These are phyloP conservation scores for Coturnix japonica DNA, from an alignment of 2,113 vertebrate genomes.

Conservation along the genomic window DNA sequence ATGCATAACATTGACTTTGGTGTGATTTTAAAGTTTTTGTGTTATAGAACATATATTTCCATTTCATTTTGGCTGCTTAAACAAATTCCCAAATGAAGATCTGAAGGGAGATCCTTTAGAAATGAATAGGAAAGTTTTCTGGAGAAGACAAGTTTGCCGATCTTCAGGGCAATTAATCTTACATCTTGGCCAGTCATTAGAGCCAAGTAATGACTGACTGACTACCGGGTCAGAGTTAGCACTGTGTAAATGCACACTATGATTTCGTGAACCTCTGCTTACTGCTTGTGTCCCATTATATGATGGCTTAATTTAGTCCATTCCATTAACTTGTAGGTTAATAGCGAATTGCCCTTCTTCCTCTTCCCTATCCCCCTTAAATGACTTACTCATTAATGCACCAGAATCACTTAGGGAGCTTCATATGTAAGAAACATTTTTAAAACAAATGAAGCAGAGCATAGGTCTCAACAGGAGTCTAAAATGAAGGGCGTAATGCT, in stretches of 20 bases:
- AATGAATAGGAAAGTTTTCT: neutral
- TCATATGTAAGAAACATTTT: slow-evolving; percentile 62
- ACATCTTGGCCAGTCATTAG: neutral
- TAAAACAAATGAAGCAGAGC: slow-evolving; percentile 77
- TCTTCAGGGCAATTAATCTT: neutral
- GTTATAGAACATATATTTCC: neutral
- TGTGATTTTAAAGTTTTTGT: neutral
- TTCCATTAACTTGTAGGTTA: slow-evolving; percentile 50
- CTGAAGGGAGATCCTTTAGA: neutral
- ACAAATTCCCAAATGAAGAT: neutral
- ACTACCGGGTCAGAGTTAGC: neutral
- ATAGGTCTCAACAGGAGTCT: slow-evolving; percentile 47
- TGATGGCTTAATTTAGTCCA: slow-evolving; percentile 11
- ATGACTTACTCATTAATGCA: slow-evolving; percentile 49
- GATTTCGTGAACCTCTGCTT: neutral
- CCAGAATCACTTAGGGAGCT: slow-evolving; percentile 64
- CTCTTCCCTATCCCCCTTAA: neutral
- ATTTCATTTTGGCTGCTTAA: neutral
- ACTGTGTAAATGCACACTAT: neutral
- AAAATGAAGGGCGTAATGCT: slow-evolving; percentile 65
- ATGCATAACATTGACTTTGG: neutral
- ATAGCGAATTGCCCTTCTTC: slow-evolving; percentile 46
- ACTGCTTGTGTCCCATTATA: slow-evolving; percentile 11
- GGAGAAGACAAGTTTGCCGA: neutral
- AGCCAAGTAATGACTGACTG: neutral